These are phyloP conservation scores for Parotocinclus haroldoi DNA, from an alignment of 2,797 vertebrate genomes.

Conservation along the genomic window DNA sequence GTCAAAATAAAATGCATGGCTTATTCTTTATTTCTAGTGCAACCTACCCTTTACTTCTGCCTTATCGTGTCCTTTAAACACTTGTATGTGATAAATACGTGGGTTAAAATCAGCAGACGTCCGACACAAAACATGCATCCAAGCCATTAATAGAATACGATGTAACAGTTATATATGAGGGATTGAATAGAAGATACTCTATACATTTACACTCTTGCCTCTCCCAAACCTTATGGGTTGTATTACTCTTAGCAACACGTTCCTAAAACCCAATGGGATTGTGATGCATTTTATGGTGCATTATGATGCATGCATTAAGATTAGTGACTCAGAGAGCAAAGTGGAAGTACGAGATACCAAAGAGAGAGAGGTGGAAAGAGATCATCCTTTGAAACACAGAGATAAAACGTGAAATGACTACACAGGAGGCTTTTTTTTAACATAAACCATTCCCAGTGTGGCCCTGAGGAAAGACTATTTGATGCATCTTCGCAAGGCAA, in stretches of 20 bases:
- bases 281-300: constrained; percentile 31
- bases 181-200: too few relatives aligned
- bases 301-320: constrained; percentile 31
- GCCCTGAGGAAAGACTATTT: constrained; percentile 39
- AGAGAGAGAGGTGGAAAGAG: neutral
- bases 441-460: constrained; percentile 36
- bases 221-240: constrained; percentile 18
- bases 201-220: neutral
- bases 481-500: constrained; percentile 7
- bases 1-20: too few relatives aligned
- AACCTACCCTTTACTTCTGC: too few relatives aligned
- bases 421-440: constrained; percentile 41
- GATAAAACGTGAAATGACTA: constrained; percentile 41
- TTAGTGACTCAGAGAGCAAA: constrained; percentile 21
- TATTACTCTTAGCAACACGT: constrained; percentile 35
- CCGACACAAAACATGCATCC: too few relatives aligned
- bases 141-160: too few relatives aligned
- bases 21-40: too few relatives aligned
- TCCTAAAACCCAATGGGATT: constrained; percentile 48
- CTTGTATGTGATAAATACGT: too few relatives aligned
- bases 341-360: neutral
- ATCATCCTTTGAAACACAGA: constrained; percentile 46
- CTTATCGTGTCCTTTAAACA: too few relatives aligned
- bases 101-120: too few relatives aligned
- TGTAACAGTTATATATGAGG: too few relatives aligned